Base-by-base conservation (phyloP, 2,797 vertebrate species). In the Limosa lapponica region DNA sequence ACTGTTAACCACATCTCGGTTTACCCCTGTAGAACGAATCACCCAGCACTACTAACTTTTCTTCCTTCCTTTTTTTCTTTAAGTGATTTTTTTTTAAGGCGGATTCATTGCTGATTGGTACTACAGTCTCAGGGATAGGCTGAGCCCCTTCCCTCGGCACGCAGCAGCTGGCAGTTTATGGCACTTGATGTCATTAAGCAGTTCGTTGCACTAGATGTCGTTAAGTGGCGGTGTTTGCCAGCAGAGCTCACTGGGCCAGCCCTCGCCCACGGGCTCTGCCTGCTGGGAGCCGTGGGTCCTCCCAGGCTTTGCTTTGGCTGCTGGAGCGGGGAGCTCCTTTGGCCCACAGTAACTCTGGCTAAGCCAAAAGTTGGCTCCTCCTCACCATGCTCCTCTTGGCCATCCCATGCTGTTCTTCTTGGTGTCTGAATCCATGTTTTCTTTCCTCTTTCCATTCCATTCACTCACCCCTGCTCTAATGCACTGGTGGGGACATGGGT, bases 91-190 rank as follows among this genome's bases (percentile, higher is more conserved):
- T 58, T 58, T 87, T 54, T 36, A 74, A 54, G 48, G 20, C 10
- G 11, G 43, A 44, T 82, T 43, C 62, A 64, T 36, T 72, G 75
- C 54, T 11, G 15, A 16, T 69, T 17, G 59, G 46, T 52, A 37
- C 32, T 36, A 10, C 57, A 28, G 57, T 20, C 51, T 34, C 39
- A 19, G 49, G 8, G 54, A 46, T 11, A 48, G 16, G 39, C 55
- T 81, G 51, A 66, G 79, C n/a, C 57, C 1, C 0, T 13, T 44
- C 30, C 11, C 20, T 16, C 8, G 0, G 51, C 57, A 25, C 2
- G 7, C 69, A 81, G 61, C 59, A 41, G 39, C 48, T 11, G 23
- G 36, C 37, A 52, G 25, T 24, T 25, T 10, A 3, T 28, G 14
- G 61, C 43, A 19, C 48, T 13, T 5, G 0, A 4, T 58, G 55